Evolutionary conservation across 2,113 vertebrate genomes (phyloP), one percentile per base, ranked within the genome.

Genomic region (Onychostruthus taczanowskii): DNA sequence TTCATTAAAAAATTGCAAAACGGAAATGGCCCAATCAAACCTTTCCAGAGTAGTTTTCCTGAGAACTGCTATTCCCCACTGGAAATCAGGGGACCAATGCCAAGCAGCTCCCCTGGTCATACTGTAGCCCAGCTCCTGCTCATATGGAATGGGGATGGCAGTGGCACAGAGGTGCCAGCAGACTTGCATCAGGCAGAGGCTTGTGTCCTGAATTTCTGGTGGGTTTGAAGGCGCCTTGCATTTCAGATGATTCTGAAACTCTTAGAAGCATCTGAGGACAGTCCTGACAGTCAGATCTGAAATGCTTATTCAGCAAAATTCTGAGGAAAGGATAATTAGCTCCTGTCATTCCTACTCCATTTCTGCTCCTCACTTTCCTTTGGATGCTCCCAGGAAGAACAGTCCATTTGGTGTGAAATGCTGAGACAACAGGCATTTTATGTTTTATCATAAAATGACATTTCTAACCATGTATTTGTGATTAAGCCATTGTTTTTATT

Each of bases 401-500:
- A 86, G 47, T 79, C n/a, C 64, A 79, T 92, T 78, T 87, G 86
- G 93, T 94, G 58, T 90, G 90, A 91, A 94, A 90, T 7, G 17
- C 93, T 88, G 58, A 96, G 89, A 80, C 73, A 94, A 87, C 67
- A 80, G 47, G 78, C 90, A 49, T 95, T 87, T 95, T 90, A 93
- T 90, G 24, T 88, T 92, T 89, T 92, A 93, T 94, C 87, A 84
- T 86, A 94, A 93, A 97, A 93, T 95, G 81, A 89, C 88, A 76
- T 93, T 86, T 96, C 88, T 91, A 93, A 92, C 82, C 81, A 92
- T 66, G 26, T 94, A 95, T 93, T 96, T 97, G 31, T 92, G 96
- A 96, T 97, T 96, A 96, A 90, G 26, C 75, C 24, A 46, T 89
- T 96, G 92, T 88, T 95, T 97, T 98, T 96, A 96, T 97, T 97